Evolutionary conservation across 1,140 invertebrate genomes (phyloP), one percentile per base, ranked within the genome.

Genomic region (Himalopsyche phryganea): DNA sequence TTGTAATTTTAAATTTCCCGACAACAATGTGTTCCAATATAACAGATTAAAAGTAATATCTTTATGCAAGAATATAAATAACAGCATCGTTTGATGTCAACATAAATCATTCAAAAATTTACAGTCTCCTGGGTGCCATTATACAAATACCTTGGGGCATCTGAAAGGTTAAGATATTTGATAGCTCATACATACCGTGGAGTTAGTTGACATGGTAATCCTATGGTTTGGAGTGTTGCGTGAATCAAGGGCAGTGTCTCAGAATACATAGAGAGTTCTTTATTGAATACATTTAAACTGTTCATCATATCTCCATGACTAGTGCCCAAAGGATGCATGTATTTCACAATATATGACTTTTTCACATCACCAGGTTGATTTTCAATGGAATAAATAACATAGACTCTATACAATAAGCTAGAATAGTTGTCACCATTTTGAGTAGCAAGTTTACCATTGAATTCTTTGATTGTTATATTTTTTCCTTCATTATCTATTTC

Each of bases 351-450:
- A 15, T 58, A 64, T 14, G 54, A 53, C 19, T 58, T 58, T 6
- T 11, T 44, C 15, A 20, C n/a, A 11, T 9, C n/a, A 10, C 35
- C 13, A 9, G 23, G 23, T 15, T 44, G 13, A 11, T 10, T 17
- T 2, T 48, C 6, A 1, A 10, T 47, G 0, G 14, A 13, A 19
- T 47, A 52, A 6, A 20, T 32, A 9, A 64, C 35, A 14, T 6
- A 10, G 13, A 64, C 11, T 32, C 58, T 45, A 9, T 60, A 54
- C 32, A 64, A 9, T 1, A 41, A 9, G 42, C 62, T 64, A 0
- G 58, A 60, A 46, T 58, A 64, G 42, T 64, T 64, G 20, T 64
- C 62, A 20, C 62, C 62, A 1, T 6, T 57, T 28, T 60, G 47
- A 2, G 54, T 44, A 9, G 62, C 58, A 2, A 28, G 10, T 45